Evolutionary conservation across 2,888 invertebrate species (phyloP), one percentile per base, ranked within the genome.

Genomic region (Steinernema scapterisci): DNA sequence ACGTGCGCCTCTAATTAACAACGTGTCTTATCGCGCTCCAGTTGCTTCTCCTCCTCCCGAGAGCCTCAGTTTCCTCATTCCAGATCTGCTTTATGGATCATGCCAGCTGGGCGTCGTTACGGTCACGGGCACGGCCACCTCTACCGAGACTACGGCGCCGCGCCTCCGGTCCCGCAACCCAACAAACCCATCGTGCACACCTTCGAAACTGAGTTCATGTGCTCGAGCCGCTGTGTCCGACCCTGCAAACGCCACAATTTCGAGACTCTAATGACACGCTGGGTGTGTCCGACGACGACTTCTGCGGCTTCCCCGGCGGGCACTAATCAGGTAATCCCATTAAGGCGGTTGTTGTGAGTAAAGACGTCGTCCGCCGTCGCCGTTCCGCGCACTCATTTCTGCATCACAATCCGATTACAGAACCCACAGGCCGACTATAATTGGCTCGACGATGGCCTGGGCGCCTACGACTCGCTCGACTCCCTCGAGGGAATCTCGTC

Each of bases 251-350:
- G 63, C 16, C 63, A 63, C 38, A 63, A 63, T 27, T 63, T 63
- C 63, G 63, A 63, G 71, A 71, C 71, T 7, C 71, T 46, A 1
- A 46, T 45, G 71, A 71, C 44, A 21, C 71, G 71, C 13, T 46
- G 71, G 71, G 45, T 46, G 71, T 45, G 71, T 44, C 71, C 71
- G 71, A 31, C 71, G 45, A 71, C 45, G 19, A n/a, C 71, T 19
- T 43, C 71, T 38, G 43, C 48, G 16, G 48, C 48, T 5, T 38
- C 38, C 38, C 48, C 48, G 19, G 16, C 48, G 19, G 19, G n/a
- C 48, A n/a, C 63, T 38, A 63, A 31, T 31, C 63, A 63, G 63
- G 63, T 63, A 63, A 54, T 54, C 54, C 54, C 54, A 54, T 54
- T 54, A 54, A 25, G 5, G 38, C 38, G 38, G 5, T 38, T 38